Percentiles rank a stretch among this genome's conserved stretches.
Conservation (phyloP, 2,888 invertebrate species). For the Polydesmus complanatus region DNA sequence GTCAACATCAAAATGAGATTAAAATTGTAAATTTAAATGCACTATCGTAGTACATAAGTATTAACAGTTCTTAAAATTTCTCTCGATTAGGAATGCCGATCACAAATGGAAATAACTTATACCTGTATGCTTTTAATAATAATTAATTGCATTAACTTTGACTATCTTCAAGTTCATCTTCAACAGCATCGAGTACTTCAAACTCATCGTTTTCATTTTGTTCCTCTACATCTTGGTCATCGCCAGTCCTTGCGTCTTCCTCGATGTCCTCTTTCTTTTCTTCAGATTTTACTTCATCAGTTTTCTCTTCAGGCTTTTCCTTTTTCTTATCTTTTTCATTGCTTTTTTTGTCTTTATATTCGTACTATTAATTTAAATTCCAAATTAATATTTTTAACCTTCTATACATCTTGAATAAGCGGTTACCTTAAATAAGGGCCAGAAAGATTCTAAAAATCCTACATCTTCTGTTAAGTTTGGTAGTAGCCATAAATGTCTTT, state of each 20-base stretch:
- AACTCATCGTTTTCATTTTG: conserved; percentile 18
- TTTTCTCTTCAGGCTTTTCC: not conserved
- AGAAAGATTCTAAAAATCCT: conserved; percentile 95
- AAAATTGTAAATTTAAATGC: no score
- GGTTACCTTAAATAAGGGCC: conserved; percentile 79
- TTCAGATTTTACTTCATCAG: not conserved
- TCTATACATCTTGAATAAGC: not conserved
- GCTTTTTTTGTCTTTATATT: conserved; percentile 43
- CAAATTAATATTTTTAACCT: not conserved
- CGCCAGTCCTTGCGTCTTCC: conserved; percentile 17
- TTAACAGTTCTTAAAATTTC: no score
- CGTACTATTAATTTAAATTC: conserved; percentile 44
- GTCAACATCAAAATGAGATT: no score
- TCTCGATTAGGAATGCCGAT: no score
- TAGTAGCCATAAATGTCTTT: conserved; percentile 91
- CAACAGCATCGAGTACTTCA: conserved; percentile 10
- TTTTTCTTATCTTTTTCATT: conserved; percentile 17
- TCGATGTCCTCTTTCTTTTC: conserved; percentile 30
- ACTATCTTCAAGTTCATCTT: not conserved
- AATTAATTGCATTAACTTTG: conserved; percentile 6
- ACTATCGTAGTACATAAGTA: no score
- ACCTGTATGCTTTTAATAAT: no score
- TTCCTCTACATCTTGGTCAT: conserved; percentile 21
- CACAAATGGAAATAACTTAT: no score
- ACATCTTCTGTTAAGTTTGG: conserved; percentile 99